Evolutionary conservation across 2,797 vertebrate genomes (phyloP).

Genomic region (Fratercula arctica): DNA sequence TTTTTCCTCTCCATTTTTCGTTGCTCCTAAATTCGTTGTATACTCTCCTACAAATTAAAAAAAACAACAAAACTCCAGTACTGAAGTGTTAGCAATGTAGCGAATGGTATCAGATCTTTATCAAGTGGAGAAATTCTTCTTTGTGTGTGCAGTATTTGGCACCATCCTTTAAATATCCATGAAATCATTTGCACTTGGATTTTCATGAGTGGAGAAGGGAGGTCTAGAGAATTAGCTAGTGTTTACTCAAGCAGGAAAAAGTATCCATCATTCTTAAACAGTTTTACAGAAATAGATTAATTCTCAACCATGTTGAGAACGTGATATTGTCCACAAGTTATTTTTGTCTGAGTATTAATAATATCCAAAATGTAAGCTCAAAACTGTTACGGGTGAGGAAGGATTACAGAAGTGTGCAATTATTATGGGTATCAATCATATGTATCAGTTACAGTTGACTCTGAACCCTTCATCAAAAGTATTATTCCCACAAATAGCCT

Average conservation of each 20-base stretch:
- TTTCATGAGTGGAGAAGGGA: not conserved
- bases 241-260: constrained; percentile 12
- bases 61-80: not conserved
- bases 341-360: constrained; percentile 43
- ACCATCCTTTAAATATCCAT: constrained; percentile 4
- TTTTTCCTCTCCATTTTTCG: not conserved
- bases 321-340: constrained; percentile 27
- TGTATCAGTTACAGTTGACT: not conserved
- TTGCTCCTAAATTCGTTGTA: not conserved
- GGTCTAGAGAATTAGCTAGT: not conserved
- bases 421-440: constrained; percentile 41
- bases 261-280: constrained; percentile 36
- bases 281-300: constrained; percentile 32
- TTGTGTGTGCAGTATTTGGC: not conserved
- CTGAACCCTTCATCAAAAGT: constrained; percentile 16
- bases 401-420: constrained; percentile 41
- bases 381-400: not conserved
- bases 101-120: not conserved
- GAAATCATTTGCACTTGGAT: constrained; percentile 8
- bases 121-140: constrained; percentile 15
- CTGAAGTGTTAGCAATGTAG: not conserved
- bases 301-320: constrained; percentile 8
- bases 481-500: constrained; percentile 29
- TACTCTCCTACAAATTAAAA: not conserved
- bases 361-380: not conserved